Evolutionary conservation across 2,113 vertebrate genomes (phyloP).

Genomic region (Bucco capensis): DNA sequence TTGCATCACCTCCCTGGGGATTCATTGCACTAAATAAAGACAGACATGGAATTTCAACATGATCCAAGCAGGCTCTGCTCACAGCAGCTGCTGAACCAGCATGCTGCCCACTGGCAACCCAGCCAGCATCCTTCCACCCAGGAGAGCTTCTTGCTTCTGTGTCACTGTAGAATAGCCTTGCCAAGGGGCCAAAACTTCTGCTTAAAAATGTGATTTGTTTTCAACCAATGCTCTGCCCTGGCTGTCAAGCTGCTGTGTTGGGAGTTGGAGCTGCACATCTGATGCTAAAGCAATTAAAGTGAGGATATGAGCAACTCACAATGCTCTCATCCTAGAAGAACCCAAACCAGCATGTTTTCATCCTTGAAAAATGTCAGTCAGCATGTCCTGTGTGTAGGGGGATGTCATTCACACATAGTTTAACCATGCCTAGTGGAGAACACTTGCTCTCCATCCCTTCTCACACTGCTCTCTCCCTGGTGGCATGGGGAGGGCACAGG

Average conservation of each 20-base stretch:
- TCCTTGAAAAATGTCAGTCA: background rate
- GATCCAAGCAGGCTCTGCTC: background rate
- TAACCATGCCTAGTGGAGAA: accelerated
- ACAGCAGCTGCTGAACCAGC: accelerated
- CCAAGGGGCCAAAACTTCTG: background rate
- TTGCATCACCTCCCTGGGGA: slow-evolving; percentile 50
- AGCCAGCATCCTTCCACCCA: accelerated
- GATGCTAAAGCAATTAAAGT: background rate
- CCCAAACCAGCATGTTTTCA: background rate
- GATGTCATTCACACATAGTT: background rate
- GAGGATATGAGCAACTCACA: background rate
- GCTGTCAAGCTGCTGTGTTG: background rate
- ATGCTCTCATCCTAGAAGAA: background rate
- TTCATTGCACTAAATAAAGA: background rate
- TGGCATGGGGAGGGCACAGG: background rate
- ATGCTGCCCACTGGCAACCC: background rate
- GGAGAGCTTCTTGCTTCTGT: background rate
- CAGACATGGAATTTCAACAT: slow-evolving; percentile 30
- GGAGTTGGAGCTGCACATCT: background rate
- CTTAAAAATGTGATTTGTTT: background rate
- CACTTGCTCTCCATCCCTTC: background rate
- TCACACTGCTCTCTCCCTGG: background rate
- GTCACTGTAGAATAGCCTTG: background rate
- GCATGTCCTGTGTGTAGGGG: accelerated
- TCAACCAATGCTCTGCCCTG: background rate